Evolutionary conservation across 2,797 vertebrate genomes (phyloP).

Genomic region (Bovichtus variegatus): DNA sequence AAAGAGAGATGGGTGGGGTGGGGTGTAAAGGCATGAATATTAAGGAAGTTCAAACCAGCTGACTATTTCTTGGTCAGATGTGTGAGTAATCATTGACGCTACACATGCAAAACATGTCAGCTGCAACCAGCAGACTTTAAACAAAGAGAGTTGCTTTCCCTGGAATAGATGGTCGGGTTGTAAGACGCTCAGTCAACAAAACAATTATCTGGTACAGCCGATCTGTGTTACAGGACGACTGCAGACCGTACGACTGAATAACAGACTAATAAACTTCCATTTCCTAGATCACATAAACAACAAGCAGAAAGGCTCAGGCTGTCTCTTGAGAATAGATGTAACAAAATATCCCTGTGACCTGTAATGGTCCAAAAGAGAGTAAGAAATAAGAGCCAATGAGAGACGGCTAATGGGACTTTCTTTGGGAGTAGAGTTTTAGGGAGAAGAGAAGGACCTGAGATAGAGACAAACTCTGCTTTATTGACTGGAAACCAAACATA

Average conservation of each 20-base stretch:
- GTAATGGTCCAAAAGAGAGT: slow-evolving; percentile 19
- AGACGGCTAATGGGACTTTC: slow-evolving; percentile 8
- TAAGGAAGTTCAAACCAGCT: slow-evolving; percentile 6
- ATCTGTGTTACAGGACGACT: slow-evolving; percentile 15
- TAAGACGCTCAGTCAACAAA: slow-evolving; percentile 45
- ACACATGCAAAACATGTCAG: slow-evolving; percentile 27
- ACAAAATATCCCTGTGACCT: slow-evolving; percentile 74
- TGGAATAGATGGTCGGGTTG: slow-evolving; percentile 2
- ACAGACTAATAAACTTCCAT: slow-evolving; percentile 15
- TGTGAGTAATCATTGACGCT: slow-evolving; percentile 41
- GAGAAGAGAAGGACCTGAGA: not conserved
- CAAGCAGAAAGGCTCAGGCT: slow-evolving; percentile 11
- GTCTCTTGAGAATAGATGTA: slow-evolving; percentile 49
- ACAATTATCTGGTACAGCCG: slow-evolving; percentile 41
- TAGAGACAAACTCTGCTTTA: not conserved
- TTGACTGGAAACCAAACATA: not conserved
- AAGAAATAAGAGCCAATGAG: slow-evolving; percentile 36
- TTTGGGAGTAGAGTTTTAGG: slow-evolving; percentile 24
- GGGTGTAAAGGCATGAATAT: not conserved
- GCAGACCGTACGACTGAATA: slow-evolving; percentile 14
- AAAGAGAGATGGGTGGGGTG: not conserved
- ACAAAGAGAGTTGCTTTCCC: slow-evolving; percentile 9
- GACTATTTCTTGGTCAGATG: slow-evolving; percentile 26
- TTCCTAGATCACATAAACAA: slow-evolving; percentile 37
- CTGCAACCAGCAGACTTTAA: slow-evolving; percentile 15